Evolutionary conservation across 1,140 invertebrate species (phyloP).

Genomic region (Trissolcus basalis): DNA sequence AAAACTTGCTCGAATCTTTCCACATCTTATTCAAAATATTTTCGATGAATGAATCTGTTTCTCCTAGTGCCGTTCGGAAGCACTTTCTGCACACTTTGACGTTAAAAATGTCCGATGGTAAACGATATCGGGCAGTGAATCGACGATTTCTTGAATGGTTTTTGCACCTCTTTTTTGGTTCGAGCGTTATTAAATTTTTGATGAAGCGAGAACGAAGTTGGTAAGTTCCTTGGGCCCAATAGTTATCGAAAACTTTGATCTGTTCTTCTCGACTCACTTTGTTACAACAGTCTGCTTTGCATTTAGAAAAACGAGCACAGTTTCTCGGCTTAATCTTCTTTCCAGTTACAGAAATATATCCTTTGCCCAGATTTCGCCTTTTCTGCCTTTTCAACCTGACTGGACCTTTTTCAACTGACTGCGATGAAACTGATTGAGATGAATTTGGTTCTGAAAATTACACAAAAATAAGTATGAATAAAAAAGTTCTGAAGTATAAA

Average conservation of each 20-base stretch:
- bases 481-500: too few species aligned
- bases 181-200: background rate
- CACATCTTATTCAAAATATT: background rate
- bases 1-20: background rate
- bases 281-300: background rate
- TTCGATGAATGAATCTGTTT: constrained; percentile 27
- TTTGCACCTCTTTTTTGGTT: background rate
- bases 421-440: too few species aligned
- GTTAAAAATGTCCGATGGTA: constrained; percentile 5
- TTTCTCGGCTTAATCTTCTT: background rate
- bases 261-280: constrained; percentile 10
- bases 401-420: too few species aligned
- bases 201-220: too few species aligned
- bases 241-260: constrained; percentile 9
- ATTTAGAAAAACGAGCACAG: background rate
- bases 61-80: constrained; percentile 18
- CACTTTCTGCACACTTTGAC: constrained; percentile 21
- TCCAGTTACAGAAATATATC: background rate
- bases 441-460: too few species aligned
- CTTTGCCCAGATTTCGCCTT: constrained; percentile 5
- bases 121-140: too few species aligned
- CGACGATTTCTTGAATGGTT: too few species aligned
- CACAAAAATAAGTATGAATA: too few species aligned
- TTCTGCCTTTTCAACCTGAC: too few species aligned
- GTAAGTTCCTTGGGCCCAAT: constrained; percentile 22